Percentiles rank a stretch among this genome's conserved stretches.
These are phyloP conservation scores for Lasioglossum leucozonium DNA, from an alignment of 2,888 invertebrate genomes.

Conservation along the genomic window DNA sequence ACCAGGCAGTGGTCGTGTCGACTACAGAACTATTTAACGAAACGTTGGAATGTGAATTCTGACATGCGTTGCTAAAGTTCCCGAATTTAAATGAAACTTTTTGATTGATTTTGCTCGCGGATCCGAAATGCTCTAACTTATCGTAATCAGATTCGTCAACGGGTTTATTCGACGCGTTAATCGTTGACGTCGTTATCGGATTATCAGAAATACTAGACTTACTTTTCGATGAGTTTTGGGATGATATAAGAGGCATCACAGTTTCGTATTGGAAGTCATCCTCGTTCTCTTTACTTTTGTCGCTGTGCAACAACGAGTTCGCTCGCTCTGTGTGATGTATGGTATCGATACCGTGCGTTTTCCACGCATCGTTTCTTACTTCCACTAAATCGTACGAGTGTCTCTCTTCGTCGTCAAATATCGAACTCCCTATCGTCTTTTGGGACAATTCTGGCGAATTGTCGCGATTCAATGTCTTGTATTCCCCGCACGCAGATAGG, in stretches of 20 bases:
- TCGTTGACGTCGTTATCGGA: conserved; percentile 71
- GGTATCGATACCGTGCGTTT: conserved; percentile 91
- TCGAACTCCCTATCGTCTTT: conserved; percentile 67
- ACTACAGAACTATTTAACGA: conserved; percentile 64
- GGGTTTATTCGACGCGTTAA: conserved; percentile 72
- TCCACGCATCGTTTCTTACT: conserved; percentile 92
- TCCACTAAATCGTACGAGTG: conserved; percentile 92
- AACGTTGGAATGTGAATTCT: conserved; percentile 69
- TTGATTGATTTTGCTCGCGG: conserved; percentile 88
- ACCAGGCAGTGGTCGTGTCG: conserved; percentile 85
- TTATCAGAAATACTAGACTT: conserved; percentile 64
- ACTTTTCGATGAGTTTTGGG: conserved; percentile 73
- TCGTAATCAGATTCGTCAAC: conserved; percentile 88
- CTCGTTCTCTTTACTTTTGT: conserved; percentile 79
- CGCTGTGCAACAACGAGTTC: conserved; percentile 71
- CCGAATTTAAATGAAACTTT: conserved; percentile 90
- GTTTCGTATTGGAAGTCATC: conserved; percentile 81
- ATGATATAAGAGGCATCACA: conserved; percentile 70
- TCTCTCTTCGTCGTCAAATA: conserved; percentile 84
- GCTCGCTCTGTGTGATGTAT: conserved; percentile 89
- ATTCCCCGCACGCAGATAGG: conserved; percentile 85
- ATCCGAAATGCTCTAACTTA: conserved; percentile 92
- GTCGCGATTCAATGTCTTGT: conserved; percentile 86
- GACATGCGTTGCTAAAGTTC: conserved; percentile 66
- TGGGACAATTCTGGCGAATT: conserved; percentile 82